These are phyloP conservation scores for Denticeps clupeoides DNA, from an alignment of 2,797 vertebrate genomes.

Conservation along the genomic window DNA sequence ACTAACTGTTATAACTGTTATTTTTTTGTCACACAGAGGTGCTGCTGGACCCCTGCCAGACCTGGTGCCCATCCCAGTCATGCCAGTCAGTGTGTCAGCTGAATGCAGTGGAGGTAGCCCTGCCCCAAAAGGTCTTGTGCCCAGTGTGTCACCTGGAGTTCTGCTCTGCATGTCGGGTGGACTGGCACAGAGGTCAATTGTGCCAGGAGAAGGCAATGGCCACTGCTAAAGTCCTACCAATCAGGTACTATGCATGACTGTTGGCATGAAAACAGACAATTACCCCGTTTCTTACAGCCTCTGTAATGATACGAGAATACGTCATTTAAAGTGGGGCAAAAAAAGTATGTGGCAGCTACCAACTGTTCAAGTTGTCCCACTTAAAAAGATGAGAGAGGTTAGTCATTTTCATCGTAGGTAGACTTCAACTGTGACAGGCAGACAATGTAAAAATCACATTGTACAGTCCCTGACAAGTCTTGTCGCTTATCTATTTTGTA, in stretches of 20 bases:
- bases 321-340: too few relatives aligned
- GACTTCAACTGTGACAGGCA: too few relatives aligned
- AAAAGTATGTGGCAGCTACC: too few relatives aligned
- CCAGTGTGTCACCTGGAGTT: slow-evolving; percentile 65
- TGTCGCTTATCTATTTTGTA: too few relatives aligned
- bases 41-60: slow-evolving; percentile 72
- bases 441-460: too few relatives aligned
- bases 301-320: too few relatives aligned
- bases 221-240: slow-evolving; percentile 57
- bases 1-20: too few relatives aligned
- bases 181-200: slow-evolving; percentile 68
- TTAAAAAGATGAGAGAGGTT: too few relatives aligned
- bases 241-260: slow-evolving; percentile 50
- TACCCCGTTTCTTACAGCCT: neutral
- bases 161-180: slow-evolving; percentile 69
- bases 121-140: slow-evolving; percentile 65
- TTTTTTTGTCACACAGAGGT: slow-evolving; percentile 51
- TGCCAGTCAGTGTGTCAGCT: slow-evolving; percentile 77
- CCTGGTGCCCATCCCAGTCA: slow-evolving; percentile 72
- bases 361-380: too few relatives aligned
- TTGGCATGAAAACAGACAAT: too few relatives aligned
- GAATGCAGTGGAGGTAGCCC: slow-evolving; percentile 55
- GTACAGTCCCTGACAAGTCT: too few relatives aligned
- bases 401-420: too few relatives aligned
- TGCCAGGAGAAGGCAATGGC: slow-evolving; percentile 66